Percentiles rank a stretch among this genome's conserved stretches.
These are phyloP conservation scores for Pseudopodoces humilis DNA, from an alignment of 2,113 vertebrate genomes.

Conservation along the genomic window DNA sequence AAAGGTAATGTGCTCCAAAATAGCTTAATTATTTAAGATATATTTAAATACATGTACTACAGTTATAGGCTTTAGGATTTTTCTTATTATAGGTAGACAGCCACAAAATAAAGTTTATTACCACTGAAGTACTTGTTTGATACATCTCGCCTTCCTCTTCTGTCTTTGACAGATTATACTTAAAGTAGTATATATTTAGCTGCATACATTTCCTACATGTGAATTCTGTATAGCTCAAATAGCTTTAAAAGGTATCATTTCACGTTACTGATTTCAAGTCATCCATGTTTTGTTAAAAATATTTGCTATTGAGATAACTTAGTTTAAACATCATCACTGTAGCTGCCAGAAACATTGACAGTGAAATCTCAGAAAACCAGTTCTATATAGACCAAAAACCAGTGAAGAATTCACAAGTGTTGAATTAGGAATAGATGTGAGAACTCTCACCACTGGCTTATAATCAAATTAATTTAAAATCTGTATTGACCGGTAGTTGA, in stretches of 20 bases:
- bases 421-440: neutral
- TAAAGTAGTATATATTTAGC: neutral
- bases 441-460: neutral
- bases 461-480: neutral
- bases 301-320: neutral
- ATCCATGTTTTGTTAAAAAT: neutral
- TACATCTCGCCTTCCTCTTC: neutral
- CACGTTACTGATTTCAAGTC: neutral
- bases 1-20: neutral
- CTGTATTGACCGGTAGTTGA: neutral
- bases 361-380: neutral
- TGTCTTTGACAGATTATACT: neutral
- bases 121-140: neutral
- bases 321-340: neutral
- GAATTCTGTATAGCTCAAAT: neutral
- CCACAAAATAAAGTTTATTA: neutral
- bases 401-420: neutral
- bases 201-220: neutral
- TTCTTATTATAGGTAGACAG: neutral
- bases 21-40: neutral
- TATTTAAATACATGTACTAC: neutral
- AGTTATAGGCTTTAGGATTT: neutral
- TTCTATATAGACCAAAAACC: neutral
- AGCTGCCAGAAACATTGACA: neutral
- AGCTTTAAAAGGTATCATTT: neutral